A percentile compares a stretch with the other conserved stretches of the same genome.
Evolutionary conservation across 2,113 vertebrate species (phyloP).

Genomic region (Enhydra lutris): DNA sequence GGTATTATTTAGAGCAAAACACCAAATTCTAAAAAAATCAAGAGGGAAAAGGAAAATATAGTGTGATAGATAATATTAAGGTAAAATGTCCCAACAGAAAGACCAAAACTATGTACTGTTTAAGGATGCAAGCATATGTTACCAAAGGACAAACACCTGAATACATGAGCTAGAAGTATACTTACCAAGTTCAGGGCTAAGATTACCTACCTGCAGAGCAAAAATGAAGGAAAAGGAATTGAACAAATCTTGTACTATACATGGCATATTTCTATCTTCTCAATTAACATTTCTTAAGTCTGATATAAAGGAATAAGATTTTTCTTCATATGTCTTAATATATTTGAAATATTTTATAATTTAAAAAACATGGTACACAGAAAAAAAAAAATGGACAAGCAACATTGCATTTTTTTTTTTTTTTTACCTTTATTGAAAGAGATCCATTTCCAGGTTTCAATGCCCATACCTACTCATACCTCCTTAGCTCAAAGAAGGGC

Average conservation of each 20-base stretch:
- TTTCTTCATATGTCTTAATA: background rate
- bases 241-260: background rate
- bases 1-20: background rate
- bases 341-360: background rate
- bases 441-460: too few relatives aligned
- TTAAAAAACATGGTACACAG: background rate
- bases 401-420: background rate
- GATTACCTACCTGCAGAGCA: rapidly evolving
- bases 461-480: background rate
- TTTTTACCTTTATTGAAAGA: background rate
- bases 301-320: background rate
- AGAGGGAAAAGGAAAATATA: background rate
- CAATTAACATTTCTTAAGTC: background rate
- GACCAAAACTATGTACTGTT: background rate
- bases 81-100: background rate
- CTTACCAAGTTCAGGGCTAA: background rate
- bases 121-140: background rate
- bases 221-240: background rate
- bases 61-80: background rate
- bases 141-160: background rate
- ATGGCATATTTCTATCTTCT: background rate
- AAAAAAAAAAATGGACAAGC: background rate
- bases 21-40: background rate
- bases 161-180: background rate
- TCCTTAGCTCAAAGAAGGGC: background rate